These are phyloP conservation scores for Macaca mulatta DNA, from an alignment of 2,113 vertebrate species.

Conservation along the genomic window DNA sequence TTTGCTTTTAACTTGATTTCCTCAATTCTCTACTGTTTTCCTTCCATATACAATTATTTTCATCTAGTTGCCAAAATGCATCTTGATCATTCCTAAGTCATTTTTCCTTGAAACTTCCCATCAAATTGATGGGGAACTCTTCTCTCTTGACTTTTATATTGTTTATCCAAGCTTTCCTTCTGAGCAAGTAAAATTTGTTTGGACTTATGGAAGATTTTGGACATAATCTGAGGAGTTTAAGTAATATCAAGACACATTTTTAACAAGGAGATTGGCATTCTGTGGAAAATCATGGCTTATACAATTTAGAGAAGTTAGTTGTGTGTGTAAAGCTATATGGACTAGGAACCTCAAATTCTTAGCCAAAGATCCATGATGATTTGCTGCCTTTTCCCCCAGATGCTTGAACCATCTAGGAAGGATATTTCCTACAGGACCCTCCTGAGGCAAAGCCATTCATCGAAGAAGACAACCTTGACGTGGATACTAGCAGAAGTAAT, in stretches of 20 bases:
- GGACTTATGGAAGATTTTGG: neutral
- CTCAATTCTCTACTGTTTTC: neutral
- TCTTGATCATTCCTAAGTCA: neutral
- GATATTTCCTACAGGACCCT: neutral
- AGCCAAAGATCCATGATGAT: neutral
- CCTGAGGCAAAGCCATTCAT: neutral
- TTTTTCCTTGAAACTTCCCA: neutral
- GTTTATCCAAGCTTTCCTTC: neutral
- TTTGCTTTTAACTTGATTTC: neutral
- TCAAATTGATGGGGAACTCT: neutral
- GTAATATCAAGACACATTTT: neutral
- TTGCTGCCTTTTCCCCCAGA: neutral
- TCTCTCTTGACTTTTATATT: neutral
- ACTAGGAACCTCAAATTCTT: neutral
- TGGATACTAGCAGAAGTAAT: neutral
- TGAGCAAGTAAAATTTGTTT: neutral
- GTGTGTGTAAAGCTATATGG: neutral
- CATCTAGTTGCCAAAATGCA: neutral
- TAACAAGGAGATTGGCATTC: neutral
- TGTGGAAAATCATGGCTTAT: neutral
- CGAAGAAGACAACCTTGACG: neutral
- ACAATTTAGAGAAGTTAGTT: neutral
- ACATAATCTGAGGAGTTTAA: neutral
- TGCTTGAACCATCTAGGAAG: no score
- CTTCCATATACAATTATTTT: neutral